Evolutionary conservation across 2,888 invertebrate genomes (phyloP), one percentile per base, ranked within the genome.

Genomic region (Tinea semifulvella): DNA sequence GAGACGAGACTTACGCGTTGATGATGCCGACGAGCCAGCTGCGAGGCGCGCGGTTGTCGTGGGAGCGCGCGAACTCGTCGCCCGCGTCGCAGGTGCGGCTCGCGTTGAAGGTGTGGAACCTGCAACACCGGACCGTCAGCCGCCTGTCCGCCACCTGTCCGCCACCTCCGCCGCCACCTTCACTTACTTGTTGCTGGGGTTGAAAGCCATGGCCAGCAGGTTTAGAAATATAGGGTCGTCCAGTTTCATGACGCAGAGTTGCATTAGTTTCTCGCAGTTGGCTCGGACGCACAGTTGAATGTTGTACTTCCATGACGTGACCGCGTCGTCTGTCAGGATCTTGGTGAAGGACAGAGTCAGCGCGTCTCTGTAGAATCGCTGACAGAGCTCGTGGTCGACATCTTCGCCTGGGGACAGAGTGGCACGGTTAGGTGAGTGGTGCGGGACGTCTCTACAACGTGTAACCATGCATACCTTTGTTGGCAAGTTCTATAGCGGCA

Each of bases 21-120:
- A 98, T 91, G 52, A 98, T 85, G 83, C 98, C 96, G 49, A 97
- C 96, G 52, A 98, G 87, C 97, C 97, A 98, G 47, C 97, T 97
- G 53, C 94, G 87, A 10, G 94, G 93, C 56, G 88, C 89, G 60
- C 96, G 87, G 45, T 90, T 87, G 73, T 97, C 96, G 48, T 72
- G 73, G 45, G 92, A 89, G 56, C 87, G 82, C 22, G 94, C 92
- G 60, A 13, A 31, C 11, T 14, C 2, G 6, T 31, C 31, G 7
- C 6, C 31, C 14, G 76, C 79, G 68, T 94, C 94, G 54, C 90
- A 89, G 47, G 85, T 86, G 57, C 91, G 84, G 47, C 88, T 85
- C 47, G 90, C 88, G 75, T 94, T 94, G 66, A 91, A 93, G 49
- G 89, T 89, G 69, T 94, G 94, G 82, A 94, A 94, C 76, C 91